A percentile compares a stretch with the other conserved stretches of the same genome.
These are phyloP conservation scores for Rhinatrema bivittatum DNA, from an alignment of 2,797 vertebrate species.

Conservation along the genomic window DNA sequence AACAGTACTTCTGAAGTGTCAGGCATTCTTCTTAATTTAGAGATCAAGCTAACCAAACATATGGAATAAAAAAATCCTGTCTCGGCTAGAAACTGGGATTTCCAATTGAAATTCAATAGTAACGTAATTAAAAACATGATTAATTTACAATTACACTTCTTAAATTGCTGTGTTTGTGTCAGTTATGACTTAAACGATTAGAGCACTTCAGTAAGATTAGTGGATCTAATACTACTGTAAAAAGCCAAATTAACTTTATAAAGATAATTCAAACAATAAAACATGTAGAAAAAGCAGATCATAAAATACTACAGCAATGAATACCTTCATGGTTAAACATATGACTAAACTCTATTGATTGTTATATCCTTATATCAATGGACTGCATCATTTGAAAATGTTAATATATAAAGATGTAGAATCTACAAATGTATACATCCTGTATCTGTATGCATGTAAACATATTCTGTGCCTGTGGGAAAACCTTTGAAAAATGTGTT, in stretches of 20 bases:
- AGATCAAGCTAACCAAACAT: slow-evolving; percentile 10
- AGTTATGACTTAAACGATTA: slow-evolving; percentile 6
- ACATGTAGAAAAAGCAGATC: slow-evolving; percentile 21
- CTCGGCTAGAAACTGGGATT: slow-evolving; percentile 9
- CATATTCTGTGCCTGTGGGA: too few relatives aligned
- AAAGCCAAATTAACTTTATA: slow-evolving; percentile 24
- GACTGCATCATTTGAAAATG: too few relatives aligned
- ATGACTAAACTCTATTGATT: slow-evolving; percentile 3
- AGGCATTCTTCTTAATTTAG: slow-evolving; percentile 7
- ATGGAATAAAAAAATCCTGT: slow-evolving; percentile 6
- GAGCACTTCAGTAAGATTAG: slow-evolving; percentile 12
- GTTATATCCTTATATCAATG: slow-evolving; percentile 1
- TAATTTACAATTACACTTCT: slow-evolving; percentile 20
- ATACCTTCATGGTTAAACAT: slow-evolving; percentile 17
- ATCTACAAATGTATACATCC: too few relatives aligned
- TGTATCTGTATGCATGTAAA: too few relatives aligned
- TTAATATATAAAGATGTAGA: too few relatives aligned
- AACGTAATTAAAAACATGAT: slow-evolving; percentile 23
- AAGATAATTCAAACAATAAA: slow-evolving; percentile 31
- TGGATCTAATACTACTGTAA: slow-evolving; percentile 6
- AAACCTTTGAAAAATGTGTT: too few relatives aligned
- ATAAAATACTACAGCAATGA: slow-evolving; percentile 24
- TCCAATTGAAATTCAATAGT: slow-evolving; percentile 13
- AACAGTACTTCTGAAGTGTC: background rate
- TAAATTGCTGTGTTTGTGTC: slow-evolving; percentile 13